These are phyloP conservation scores for Calidris pugnax DNA, from an alignment of 2,113 vertebrate species.

Conservation along the genomic window DNA sequence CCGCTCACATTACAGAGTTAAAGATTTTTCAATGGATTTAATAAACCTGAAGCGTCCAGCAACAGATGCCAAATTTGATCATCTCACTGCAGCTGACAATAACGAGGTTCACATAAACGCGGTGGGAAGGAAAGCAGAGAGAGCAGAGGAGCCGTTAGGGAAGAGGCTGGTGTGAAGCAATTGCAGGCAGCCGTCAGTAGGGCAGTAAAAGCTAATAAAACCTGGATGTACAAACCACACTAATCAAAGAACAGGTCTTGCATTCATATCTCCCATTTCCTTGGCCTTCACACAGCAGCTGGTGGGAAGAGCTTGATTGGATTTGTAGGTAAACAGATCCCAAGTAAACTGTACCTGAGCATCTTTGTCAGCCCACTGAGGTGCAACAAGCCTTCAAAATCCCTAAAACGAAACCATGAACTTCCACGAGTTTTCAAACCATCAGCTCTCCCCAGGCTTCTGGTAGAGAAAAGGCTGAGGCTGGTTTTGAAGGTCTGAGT, in stretches of 20 bases:
- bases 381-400: neutral
- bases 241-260: neutral
- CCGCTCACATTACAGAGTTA: neutral
- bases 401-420: neutral
- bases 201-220: conserved; percentile 54
- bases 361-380: neutral
- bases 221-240: neutral
- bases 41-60: conserved; percentile 23
- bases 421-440: neutral
- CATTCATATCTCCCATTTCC: neutral
- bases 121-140: neutral
- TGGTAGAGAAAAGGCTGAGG: neutral
- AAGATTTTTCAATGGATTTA: neutral
- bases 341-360: neutral
- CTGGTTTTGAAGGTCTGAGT: neutral
- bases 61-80: conserved; percentile 17
- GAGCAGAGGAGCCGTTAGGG: neutral
- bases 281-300: neutral
- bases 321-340: neutral
- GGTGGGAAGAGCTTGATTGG: neutral
- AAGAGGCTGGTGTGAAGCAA: neutral
- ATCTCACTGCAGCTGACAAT: neutral
- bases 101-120: neutral
- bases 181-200: neutral
- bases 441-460: neutral